Evolutionary conservation across 23 tunicate genomes (phyloP).

Genomic region (Botrylloides violaceus): DNA sequence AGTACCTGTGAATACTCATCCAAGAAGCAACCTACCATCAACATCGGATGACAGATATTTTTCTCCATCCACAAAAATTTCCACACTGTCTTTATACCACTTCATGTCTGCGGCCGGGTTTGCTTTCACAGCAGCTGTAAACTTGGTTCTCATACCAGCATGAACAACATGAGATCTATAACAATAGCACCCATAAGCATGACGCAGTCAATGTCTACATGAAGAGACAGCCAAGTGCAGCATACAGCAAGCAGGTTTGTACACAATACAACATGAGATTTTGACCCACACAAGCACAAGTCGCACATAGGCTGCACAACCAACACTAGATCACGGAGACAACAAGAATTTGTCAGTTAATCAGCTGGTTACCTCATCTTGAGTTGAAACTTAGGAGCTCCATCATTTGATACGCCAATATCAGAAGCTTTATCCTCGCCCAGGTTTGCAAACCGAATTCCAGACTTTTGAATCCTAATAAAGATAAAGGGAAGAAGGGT

Average conservation of each 20-base stretch:
- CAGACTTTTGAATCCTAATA: conserved; percentile 30
- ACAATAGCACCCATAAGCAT: not conserved
- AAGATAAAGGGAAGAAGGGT: too few species aligned
- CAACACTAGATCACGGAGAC: too few species aligned
- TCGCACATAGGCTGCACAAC: too few species aligned
- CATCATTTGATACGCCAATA: conserved; percentile 35
- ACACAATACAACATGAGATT: too few species aligned
- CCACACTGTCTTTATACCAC: conserved; percentile 85
- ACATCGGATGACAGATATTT: conserved; percentile 77
- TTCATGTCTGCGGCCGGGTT: conserved; percentile 76
- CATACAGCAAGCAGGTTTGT: too few species aligned
- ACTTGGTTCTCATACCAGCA: conserved; percentile 84
- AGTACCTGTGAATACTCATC: not conserved
- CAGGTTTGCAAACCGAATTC: conserved; percentile 72
- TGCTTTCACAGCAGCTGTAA: conserved; percentile 86
- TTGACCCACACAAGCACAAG: too few species aligned
- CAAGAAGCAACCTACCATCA: conserved; percentile 60
- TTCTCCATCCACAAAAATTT: conserved; percentile 59
- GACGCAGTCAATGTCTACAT: too few species aligned
- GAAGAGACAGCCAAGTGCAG: too few species aligned
- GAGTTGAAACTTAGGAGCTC: conserved; percentile 84
- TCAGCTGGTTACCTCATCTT: conserved; percentile 40
- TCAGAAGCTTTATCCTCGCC: conserved; percentile 24
- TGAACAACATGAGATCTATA: conserved; percentile 70
- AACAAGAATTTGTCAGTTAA: not conserved